Evolutionary conservation across 2,888 invertebrate species (phyloP).

Genomic region (Chymomyza caudatula): DNA sequence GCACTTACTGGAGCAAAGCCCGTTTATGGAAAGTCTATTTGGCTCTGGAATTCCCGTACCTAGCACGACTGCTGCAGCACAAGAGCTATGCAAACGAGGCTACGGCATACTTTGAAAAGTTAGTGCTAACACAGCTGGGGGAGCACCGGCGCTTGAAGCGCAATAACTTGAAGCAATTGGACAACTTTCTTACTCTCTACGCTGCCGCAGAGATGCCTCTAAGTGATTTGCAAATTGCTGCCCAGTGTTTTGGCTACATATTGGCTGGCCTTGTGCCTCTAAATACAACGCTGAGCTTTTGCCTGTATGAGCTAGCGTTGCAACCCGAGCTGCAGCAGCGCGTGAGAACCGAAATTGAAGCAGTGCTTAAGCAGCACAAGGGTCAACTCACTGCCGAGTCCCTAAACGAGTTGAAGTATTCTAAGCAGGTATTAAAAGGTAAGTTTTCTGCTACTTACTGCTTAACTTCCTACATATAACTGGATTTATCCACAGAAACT

Average conservation of each 20-base stretch:
- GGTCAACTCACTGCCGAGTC: constrained; percentile 55
- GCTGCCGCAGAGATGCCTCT: constrained; percentile 65
- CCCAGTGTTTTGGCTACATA: constrained; percentile 74
- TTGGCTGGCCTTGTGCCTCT: constrained; percentile 82
- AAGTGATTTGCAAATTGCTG: constrained; percentile 68
- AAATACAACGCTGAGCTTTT: constrained; percentile 81
- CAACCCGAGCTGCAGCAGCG: constrained; percentile 66
- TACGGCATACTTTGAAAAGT: constrained; percentile 63
- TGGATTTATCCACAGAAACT: constrained; percentile 74
- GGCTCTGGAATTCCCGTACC: constrained; percentile 53
- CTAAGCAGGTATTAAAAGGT: constrained; percentile 74
- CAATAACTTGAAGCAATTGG: constrained; percentile 45
- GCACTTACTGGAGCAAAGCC: constrained; percentile 45
- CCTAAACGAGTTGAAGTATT: constrained; percentile 62
- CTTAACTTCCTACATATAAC: neutral
- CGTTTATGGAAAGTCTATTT: constrained; percentile 60
- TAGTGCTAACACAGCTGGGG: constrained; percentile 56
- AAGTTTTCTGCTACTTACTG: constrained; percentile 11
- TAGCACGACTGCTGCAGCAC: constrained; percentile 61
- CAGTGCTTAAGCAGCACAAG: constrained; percentile 45
- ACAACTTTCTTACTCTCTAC: constrained; percentile 81
- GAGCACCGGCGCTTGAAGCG: constrained; percentile 55
- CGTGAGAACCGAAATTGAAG: constrained; percentile 58
- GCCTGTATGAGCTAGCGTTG: constrained; percentile 73
- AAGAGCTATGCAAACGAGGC: constrained; percentile 47